phyloP scores from a whole-genome alignment of 1,140 invertebrate genomes.

The Calephelis virginiensis region DNA sequence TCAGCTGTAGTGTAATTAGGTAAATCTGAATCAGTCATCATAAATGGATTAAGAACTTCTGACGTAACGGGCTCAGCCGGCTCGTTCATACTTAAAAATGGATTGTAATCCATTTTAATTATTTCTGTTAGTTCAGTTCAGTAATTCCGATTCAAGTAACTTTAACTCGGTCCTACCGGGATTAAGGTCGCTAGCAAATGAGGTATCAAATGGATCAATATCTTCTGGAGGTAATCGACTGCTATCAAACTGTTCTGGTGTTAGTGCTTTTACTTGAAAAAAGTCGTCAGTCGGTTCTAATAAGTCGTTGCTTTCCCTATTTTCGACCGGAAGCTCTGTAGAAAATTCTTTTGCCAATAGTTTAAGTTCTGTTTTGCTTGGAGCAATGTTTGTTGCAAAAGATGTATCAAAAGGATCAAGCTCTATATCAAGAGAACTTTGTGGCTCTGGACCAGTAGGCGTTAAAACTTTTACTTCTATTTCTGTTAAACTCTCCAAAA shows the following conservation, averaged over 20 bases:
- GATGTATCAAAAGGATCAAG: constrained; percentile 92
- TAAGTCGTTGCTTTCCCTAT: constrained; percentile 61
- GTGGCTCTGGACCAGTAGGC: constrained; percentile 65
- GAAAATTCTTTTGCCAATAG: constrained; percentile 85
- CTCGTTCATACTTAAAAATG: constrained; percentile 86
- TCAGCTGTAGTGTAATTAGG: constrained; percentile 63
- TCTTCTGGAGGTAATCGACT: constrained; percentile 61
- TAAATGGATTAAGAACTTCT: constrained; percentile 85
- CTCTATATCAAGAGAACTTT: constrained; percentile 63
- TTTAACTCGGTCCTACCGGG: constrained; percentile 89
- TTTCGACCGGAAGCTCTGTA: constrained; percentile 53
- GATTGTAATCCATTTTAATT: constrained; percentile 83
- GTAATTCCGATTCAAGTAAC: constrained; percentile 86
- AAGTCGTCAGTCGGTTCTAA: constrained; percentile 81
- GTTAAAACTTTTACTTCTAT: constrained; percentile 80
- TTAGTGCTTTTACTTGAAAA: constrained; percentile 83
- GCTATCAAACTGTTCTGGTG: constrained; percentile 79
- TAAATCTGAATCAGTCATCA: constrained; percentile 79
- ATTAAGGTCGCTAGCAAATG: constrained; percentile 85
- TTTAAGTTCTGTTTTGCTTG: constrained; percentile 86
- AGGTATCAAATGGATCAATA: constrained; percentile 90
- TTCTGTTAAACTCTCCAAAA: constrained; percentile 80
- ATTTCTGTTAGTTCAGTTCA: constrained; percentile 56
- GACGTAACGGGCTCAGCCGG: constrained; percentile 62
- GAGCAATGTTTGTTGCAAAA: constrained; percentile 82